phyloP scores from a whole-genome alignment of 23 tunicate genomes.

The Oikopleura dioica region DNA sequence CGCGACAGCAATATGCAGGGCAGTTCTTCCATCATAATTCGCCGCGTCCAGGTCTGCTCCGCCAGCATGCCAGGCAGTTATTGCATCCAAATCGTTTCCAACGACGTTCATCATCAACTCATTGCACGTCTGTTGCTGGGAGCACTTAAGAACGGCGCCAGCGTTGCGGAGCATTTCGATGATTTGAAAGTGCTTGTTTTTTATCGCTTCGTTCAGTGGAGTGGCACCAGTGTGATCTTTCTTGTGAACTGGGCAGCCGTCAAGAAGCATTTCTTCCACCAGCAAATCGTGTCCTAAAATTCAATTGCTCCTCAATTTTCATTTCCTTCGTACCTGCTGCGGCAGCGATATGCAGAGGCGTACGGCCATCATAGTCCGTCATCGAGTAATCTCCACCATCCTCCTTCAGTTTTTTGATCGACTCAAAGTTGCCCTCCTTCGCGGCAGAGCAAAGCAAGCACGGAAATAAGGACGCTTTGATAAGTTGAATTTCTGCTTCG shows the following conservation, averaged over 20 bases:
- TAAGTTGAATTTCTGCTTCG: slow-evolving; percentile 5
- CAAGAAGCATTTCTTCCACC: slow-evolving; percentile 17
- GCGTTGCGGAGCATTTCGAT: slow-evolving; percentile 16
- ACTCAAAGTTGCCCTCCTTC: slow-evolving; percentile 15
- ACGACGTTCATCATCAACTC: slow-evolving; percentile 13
- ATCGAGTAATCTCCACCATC: slow-evolving; percentile 18
- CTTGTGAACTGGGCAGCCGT: slow-evolving; percentile 19
- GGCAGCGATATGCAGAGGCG: slow-evolving; percentile 25
- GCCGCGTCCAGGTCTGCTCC: slow-evolving; percentile 18
- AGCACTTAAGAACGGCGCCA: slow-evolving; percentile 13
- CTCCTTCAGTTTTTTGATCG: slow-evolving; percentile 10
- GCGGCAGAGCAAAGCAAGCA: slow-evolving; percentile 13
- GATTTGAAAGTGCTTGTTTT: slow-evolving; percentile 13
- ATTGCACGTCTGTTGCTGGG: background rate
- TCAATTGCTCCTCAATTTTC: too few relatives aligned
- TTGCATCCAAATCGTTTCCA: slow-evolving; percentile 15
- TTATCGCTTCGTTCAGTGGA: slow-evolving; percentile 18
- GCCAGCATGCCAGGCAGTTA: slow-evolving; percentile 18
- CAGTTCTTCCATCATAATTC: slow-evolving; percentile 15
- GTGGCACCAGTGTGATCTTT: slow-evolving; percentile 15
- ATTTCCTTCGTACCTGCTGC: too few relatives aligned
- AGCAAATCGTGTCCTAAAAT: slow-evolving; percentile 13
- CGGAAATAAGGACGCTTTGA: background rate
- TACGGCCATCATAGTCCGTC: slow-evolving; percentile 18
- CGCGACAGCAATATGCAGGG: slow-evolving; percentile 18